phyloP scores from a whole-genome alignment of 1,140 invertebrate genomes.

The Spodoptera frugiperda region DNA sequence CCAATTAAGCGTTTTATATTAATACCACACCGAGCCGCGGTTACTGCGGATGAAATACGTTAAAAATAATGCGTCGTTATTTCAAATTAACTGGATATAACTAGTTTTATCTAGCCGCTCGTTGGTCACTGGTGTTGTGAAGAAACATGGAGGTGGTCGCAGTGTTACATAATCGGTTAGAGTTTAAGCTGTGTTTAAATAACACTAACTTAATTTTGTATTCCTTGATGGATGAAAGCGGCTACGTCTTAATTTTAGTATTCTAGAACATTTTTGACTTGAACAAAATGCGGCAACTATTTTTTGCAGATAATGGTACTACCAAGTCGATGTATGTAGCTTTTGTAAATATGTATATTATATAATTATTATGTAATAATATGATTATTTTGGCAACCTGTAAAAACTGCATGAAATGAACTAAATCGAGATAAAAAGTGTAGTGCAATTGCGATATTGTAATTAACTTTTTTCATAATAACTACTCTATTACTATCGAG shows the following conservation, averaged over 20 bases:
- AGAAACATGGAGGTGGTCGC: conserved; percentile 54
- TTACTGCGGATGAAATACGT: conserved; percentile 38
- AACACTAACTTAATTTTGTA: conserved; percentile 47
- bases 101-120: conserved; percentile 60
- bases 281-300: background rate
- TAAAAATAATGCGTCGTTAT: conserved; percentile 60
- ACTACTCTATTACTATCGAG: background rate
- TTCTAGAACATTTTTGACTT: conserved; percentile 3
- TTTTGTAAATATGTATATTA: too few relatives aligned
- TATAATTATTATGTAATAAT: too few relatives aligned
- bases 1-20: conserved; percentile 26
- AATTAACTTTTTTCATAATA: background rate
- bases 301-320: background rate
- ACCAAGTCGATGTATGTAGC: too few relatives aligned
- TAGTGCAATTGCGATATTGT: background rate
- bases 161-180: conserved; percentile 55
- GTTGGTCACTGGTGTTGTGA: conserved; percentile 52
- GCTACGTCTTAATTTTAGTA: background rate
- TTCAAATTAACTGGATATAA: conserved; percentile 67
- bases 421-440: background rate
- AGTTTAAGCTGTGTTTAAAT: conserved; percentile 49
- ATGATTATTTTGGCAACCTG: too few relatives aligned
- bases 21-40: background rate
- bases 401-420: background rate
- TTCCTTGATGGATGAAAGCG: conserved; percentile 31